Evolutionary conservation across 2,797 vertebrate species (phyloP).

Genomic region (Rhabdophis nuchalis): DNA sequence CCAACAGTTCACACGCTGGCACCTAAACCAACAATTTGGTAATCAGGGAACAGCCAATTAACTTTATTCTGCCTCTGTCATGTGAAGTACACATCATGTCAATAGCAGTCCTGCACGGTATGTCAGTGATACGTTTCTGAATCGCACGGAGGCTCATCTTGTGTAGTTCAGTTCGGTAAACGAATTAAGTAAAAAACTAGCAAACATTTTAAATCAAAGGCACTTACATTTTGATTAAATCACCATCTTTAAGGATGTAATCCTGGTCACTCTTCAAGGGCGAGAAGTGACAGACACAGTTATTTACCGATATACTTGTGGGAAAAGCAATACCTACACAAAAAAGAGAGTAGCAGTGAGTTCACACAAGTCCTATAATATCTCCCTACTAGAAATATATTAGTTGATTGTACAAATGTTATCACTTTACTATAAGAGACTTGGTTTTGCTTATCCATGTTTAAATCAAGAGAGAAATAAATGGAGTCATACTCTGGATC

Average conservation of each 20-base stretch:
- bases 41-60: background rate
- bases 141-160: background rate
- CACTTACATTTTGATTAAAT: slow-evolving; percentile 93
- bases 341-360: background rate
- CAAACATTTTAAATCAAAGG: accelerated
- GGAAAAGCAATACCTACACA: slow-evolving; percentile 91
- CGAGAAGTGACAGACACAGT: slow-evolving; percentile 96
- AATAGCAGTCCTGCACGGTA: background rate
- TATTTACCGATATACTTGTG: slow-evolving; percentile 95
- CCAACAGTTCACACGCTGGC: background rate
- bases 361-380: background rate
- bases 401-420: background rate
- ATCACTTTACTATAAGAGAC: background rate
- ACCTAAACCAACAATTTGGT: background rate
- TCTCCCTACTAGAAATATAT: background rate
- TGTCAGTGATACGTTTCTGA: background rate
- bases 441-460: background rate
- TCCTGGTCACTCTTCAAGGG: slow-evolving; percentile 96
- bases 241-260: slow-evolving; percentile 87
- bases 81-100: background rate
- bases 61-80: background rate
- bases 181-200: background rate
- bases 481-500: background rate
- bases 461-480: background rate
- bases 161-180: background rate